Percentiles rank a stretch among this genome's conserved stretches.
Conservation (phyloP, 2,888 invertebrate species). For the Theristus sp. region DNA sequence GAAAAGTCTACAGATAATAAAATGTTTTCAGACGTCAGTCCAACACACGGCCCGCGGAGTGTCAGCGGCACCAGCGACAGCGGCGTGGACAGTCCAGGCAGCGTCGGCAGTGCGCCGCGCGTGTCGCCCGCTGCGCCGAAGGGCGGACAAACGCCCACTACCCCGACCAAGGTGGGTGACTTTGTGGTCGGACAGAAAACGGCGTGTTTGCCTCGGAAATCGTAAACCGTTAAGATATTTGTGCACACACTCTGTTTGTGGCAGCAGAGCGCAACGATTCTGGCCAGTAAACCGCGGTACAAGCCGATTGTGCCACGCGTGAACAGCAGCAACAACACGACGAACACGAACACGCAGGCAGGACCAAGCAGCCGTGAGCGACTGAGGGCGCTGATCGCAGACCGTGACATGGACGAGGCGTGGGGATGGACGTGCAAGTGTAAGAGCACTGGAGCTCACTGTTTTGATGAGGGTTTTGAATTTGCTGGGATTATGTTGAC, state of each 20-base stretch:
- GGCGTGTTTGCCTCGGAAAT: not conserved
- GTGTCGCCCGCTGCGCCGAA: constrained; percentile 18
- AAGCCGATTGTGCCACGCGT: no score
- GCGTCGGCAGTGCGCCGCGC: constrained; percentile 19
- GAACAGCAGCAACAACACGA: not conserved
- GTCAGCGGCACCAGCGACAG: constrained; percentile 9
- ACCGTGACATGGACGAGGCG: constrained; percentile 20
- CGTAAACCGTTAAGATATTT: no score
- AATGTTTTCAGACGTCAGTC: no score
- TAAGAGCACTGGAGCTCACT: no score
- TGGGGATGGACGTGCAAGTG: constrained; percentile 25
- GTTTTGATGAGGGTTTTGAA: no score
- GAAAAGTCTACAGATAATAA: no score
- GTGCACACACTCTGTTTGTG: no score
- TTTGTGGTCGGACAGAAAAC: no score
- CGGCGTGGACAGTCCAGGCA: constrained; percentile 22
- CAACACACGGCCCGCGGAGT: not conserved
- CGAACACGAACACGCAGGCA: no score
- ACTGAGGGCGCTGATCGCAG: constrained; percentile 17
- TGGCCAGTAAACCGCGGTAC: no score
- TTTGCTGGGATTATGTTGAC: no score
- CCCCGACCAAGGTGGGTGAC: not conserved
- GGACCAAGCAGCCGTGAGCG: not conserved
- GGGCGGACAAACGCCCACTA: not conserved
- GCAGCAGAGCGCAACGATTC: no score